Base-by-base conservation (phyloP, 2,797 vertebrate species). In the Sebastes hubbsi region DNA sequence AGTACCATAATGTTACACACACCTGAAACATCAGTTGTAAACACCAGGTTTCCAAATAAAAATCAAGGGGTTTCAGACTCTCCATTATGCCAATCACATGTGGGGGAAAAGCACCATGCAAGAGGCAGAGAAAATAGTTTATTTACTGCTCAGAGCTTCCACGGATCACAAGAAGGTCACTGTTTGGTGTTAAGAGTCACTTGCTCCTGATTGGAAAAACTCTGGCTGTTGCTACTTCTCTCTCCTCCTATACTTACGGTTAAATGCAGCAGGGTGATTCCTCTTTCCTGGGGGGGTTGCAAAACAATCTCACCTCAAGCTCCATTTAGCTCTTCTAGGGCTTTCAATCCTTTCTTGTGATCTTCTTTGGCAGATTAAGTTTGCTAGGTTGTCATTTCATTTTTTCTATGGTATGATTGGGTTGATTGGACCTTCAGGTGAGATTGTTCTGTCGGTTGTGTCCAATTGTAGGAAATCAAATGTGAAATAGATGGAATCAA, bases 181-280 rank as follows among this genome's bases (percentile, higher is more conserved):
- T 63, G 42, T 67, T 55, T 58, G 16, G 7, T 12, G 22, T 52
- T 54, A 49, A 70, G 78, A 46, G 27, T 61, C 18, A 36, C 18
- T 64, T 32, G 67, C 13, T 66, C 38, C 69, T 34, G 22, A 72
- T 59, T 68, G 42, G 42, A 18, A 62, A 73, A 82, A 36, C 46
- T 60, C 27, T 55, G 7, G 20, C 14, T 24, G 14, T 49, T 16
- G 38, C n/a, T 20, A 3, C 24, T 32, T 29, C 60, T 65, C 55
- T 60, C 25, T 76, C 32, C 59, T 54, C 46, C 36, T 52, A 16
- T 36, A 71, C 30, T 46, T 25, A 42, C 8, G 24, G 67, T 49
- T 72, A 54, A 68, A 66, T 59, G 36, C 56, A 36, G 7, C 13
- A 5, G 32, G 66, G 32, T 61, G 8, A 58, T 38, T 58, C 20